Conservation (phyloP, 2,113 vertebrate genomes). For the Spea bombifrons region DNA sequence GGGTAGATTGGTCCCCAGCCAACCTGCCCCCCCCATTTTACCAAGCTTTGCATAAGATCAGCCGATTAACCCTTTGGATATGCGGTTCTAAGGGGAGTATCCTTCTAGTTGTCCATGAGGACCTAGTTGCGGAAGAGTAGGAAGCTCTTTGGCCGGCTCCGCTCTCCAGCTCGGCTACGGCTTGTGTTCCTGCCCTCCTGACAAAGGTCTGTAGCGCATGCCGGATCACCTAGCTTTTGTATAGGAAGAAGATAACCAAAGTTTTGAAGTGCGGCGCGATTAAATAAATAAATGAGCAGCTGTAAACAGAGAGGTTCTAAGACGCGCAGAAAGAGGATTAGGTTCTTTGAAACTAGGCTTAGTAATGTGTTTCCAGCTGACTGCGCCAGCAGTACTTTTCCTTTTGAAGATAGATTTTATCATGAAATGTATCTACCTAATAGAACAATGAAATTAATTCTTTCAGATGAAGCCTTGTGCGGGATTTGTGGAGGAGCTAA, state of each 20-base stretch:
- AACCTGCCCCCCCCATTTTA: too few species aligned
- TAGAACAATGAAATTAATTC: constrained; percentile 71
- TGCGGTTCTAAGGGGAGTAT: too few species aligned
- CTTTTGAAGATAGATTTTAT: constrained; percentile 53
- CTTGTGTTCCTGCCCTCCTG: too few species aligned
- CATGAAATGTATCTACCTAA: constrained; percentile 58
- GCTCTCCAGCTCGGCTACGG: too few species aligned
- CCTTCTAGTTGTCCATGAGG: too few species aligned
- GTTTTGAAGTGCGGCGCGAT: constrained; percentile 21
- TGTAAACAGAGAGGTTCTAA: constrained; percentile 21
- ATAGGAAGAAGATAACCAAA: constrained; percentile 9
- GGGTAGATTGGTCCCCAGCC: too few species aligned
- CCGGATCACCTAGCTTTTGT: not conserved
- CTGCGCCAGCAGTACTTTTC: constrained; percentile 33
- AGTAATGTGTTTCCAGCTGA: constrained; percentile 43
- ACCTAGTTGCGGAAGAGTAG: too few species aligned
- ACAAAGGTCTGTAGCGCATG: too few species aligned
- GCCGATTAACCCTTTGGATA: too few species aligned
- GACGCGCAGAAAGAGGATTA: constrained; percentile 25
- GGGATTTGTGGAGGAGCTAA: constrained; percentile 60
- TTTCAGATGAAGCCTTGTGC: constrained; percentile 59
- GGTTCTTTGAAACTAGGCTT: constrained; percentile 37
- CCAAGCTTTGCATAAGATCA: too few species aligned
- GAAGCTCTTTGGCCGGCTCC: too few species aligned
- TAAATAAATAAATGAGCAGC: not conserved